Base-by-base conservation (phyloP, 2,888 invertebrate species). In the Drosophila seclusa region DNA sequence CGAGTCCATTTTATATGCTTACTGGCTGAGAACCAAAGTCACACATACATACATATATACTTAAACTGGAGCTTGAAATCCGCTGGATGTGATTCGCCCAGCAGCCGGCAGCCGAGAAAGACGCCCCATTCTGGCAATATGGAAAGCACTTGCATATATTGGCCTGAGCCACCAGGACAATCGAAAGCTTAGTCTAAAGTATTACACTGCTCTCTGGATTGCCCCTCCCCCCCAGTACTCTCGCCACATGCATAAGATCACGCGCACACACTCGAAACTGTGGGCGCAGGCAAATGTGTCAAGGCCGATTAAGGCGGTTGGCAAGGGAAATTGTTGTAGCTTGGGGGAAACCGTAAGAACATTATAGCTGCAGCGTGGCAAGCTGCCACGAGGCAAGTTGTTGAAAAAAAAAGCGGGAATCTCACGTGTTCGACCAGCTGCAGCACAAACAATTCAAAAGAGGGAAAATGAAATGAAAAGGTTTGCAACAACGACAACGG, bases 131-230 rank as follows among this genome's bases (percentile, higher is more conserved):
- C 45, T 21, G 4, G 13, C 16, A 21, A 31, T 21, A 40, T 57
- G 57, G 57, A 40, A 40, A 40, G 40, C 55, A 57, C 55, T 57
- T 57, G 29, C n/a, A 55, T 55, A 57, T 57, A 57, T 57, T 57
- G 57, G 40, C n/a, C 21, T 40, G 57, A 40, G 40, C 29, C 40
- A 40, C 57, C 29, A 31, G 16, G 16, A 21, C 42, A 57, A 57
- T 21, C n/a, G n/a, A n/a, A 11, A 29, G 50, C 27, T n/a, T 57
- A 21, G 21, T 16, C 57, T 45, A 45, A 45, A 16, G 45, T 45
- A 16, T 24, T 24, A 45, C 24, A 24, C 24, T 24, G 32, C 32
- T 32, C 18, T 24, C 18, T 18, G 27, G 27, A 55, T 55, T 55
- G 54, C 10, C 10, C 32, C 32, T 10, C 31, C 32, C 32, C 24